Evolutionary conservation across 2,797 vertebrate genomes (phyloP), one percentile per base, ranked within the genome.

Genomic region (Danio choprae): DNA sequence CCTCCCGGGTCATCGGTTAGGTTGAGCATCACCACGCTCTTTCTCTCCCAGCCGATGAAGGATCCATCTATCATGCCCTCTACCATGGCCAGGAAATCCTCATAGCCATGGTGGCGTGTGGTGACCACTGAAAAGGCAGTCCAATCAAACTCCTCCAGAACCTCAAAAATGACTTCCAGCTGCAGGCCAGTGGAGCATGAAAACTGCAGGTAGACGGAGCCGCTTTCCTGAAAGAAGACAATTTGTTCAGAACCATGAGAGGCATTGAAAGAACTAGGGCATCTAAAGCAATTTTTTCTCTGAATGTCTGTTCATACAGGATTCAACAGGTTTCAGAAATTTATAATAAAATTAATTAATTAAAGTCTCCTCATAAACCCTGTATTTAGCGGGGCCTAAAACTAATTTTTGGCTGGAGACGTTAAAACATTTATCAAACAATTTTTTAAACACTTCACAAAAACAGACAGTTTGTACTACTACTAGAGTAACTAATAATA

Each of bases 101-200:
- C 95, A 62, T 97, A 95, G 81, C 97, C 97, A 0, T 97, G 97
- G 88, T 96, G 94, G 70, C 96, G 95, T 0, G 97, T 98, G 85
- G 96, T 95, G 68, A 98, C 94, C 12, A 98, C 95, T 0, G 96
- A 96, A 81, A 98, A 98, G 70, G 95, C 76, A 0, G 97, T 98
- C 97, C 97, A 98, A 85, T 98, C 97, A 38, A 97, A 98, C 84
- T 98, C 96, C 80, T 98, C 97, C 46, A 98, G 91, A 75, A 98
- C 96, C 89, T 98, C 96, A n/a, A 98, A 98, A 89, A 98, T 97
- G 29, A 97, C 96, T 88, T 95, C 96, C 0, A 98, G 94, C 89
- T 98, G 97, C 74, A 98, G 95, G 65, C 95, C 89, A 0, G 97
- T 98, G 86, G 97, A 96, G 69, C 95, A 96, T 84, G 95, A 96